Percentiles rank a stretch among this genome's conserved stretches.
Evolutionary conservation across 2,797 vertebrate species (phyloP).

Genomic region (Pseudocheirus occidentalis): DNA sequence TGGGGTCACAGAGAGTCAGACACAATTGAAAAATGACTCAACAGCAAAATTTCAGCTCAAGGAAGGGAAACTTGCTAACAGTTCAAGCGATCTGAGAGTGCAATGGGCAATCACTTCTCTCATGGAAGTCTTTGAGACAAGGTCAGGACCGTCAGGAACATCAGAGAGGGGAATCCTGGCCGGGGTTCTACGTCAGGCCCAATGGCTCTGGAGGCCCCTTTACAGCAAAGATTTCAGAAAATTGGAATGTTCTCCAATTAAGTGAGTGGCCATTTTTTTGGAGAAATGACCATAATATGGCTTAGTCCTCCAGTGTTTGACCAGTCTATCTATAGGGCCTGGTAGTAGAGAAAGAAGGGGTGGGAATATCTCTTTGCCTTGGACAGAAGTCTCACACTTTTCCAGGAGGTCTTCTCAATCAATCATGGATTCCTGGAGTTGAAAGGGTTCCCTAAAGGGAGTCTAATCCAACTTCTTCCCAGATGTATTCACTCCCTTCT

Average conservation of each 20-base stretch:
- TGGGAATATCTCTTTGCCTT: not conserved
- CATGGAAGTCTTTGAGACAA: not conserved
- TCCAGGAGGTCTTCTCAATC: not conserved
- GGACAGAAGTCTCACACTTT: conserved; percentile 33
- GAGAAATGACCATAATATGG: not conserved
- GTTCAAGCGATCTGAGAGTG: not conserved
- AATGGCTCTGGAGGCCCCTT: not conserved
- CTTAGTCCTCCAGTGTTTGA: not conserved
- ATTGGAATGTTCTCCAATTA: not conserved
- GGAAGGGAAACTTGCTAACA: not conserved
- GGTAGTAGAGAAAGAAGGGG: not conserved
- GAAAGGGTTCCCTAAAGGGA: not conserved
- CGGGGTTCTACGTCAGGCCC: not conserved
- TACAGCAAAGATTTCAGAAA: not conserved
- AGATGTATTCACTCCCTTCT: not conserved
- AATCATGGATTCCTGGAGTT: not conserved
- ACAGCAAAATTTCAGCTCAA: not conserved
- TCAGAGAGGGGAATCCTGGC: not conserved
- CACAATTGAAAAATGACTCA: not conserved
- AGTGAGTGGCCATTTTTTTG: not conserved
- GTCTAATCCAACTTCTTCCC: not conserved
- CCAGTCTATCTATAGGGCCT: not conserved
- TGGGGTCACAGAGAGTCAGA: not conserved
- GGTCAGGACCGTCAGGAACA: not conserved
- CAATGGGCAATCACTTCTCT: not conserved